phyloP scores from a whole-genome alignment of 2,113 vertebrate species.

The Candoia aspera region DNA sequence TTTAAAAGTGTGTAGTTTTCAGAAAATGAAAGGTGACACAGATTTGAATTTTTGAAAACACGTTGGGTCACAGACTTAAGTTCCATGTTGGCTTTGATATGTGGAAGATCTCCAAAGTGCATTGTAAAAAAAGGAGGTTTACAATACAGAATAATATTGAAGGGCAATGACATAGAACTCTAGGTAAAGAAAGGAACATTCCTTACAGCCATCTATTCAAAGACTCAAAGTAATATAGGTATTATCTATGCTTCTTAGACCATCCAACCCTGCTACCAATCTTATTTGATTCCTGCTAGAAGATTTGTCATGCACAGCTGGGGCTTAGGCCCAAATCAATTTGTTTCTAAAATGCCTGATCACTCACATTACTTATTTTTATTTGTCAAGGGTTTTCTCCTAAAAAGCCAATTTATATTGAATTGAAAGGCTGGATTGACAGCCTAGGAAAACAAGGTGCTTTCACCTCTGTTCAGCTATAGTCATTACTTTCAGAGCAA shows the following conservation, averaged over 20 bases:
- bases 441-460: constrained; percentile 19
- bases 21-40: background rate
- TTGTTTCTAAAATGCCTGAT: constrained; percentile 13
- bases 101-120: background rate
- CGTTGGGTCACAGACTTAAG: background rate
- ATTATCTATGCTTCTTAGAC: background rate
- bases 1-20: background rate
- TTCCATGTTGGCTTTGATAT: background rate
- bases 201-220: constrained; percentile 16
- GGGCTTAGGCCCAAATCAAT: background rate
- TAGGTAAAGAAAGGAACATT: background rate
- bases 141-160: background rate
- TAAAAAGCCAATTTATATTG: background rate
- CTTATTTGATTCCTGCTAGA: background rate
- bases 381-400: constrained; percentile 4
- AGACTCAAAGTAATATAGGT: background rate
- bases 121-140: background rate
- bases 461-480: constrained; percentile 1
- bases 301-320: constrained; percentile 18
- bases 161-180: background rate
- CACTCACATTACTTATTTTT: background rate
- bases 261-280: background rate
- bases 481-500: background rate
- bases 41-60: background rate
- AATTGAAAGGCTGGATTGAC: rapidly evolving